Evolutionary conservation across 2,888 invertebrate species (phyloP), one percentile per base, ranked within the genome.

Genomic region (Periphyllus acericola): DNA sequence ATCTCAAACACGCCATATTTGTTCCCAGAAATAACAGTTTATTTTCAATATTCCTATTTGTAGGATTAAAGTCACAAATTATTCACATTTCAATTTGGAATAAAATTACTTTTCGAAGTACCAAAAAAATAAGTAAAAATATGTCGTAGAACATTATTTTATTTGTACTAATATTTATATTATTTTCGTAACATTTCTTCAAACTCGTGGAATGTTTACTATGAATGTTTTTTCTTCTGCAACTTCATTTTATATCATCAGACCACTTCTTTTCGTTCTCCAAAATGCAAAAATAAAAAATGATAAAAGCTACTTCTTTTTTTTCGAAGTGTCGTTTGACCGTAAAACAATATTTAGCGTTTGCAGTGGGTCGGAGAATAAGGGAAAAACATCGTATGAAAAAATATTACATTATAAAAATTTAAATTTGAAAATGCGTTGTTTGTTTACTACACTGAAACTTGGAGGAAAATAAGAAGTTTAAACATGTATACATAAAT

Each of bases 321-420:
- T 66, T 25, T 21, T 3, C 29, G 34, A 79, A 34, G n/a, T 80
- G 74, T 74, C 74, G 80, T 87, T 80, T 87, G 86, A 66, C 80
- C 86, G 60, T 71, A 86, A 80, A 87, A 87, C 72, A 87, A 87
- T 87, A 87, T 81, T 87, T 80, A 80, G 36, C 72, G 60, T 86
- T 72, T 32, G 60, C 32, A 71, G 3, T 19, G 36, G 34, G 14
- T 36, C 5, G 72, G 21, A 21, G 36, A 32, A 76, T 68, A 60
- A 40, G 74, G 74, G 60, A 6, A 32, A 80, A 80, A 80, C 71
- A 74, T 80, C 79, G 79, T 74, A 74, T 80, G 80, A 74, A 80
- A 87, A 87, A 87, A 87, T 87, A 87, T 72, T 81, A 74, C 80
- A 46, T 84, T 76, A 76, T 87, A 40, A 87, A 81, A 86, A 87